These are phyloP conservation scores for Trinorchestia longiramus DNA, from an alignment of 1,140 invertebrate genomes.

Conservation along the genomic window DNA sequence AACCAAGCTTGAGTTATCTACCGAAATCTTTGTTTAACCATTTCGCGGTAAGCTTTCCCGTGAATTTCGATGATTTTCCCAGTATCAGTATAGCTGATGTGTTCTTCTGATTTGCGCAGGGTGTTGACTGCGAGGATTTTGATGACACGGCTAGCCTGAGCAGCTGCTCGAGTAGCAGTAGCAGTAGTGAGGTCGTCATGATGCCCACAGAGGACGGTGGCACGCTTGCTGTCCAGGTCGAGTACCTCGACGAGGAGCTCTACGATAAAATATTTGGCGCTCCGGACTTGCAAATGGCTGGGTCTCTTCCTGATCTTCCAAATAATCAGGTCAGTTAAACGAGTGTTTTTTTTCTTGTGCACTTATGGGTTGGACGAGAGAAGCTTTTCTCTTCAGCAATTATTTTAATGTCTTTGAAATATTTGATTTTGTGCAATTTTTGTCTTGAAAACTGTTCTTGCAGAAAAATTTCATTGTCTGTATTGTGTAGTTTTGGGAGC, in stretches of 20 bases:
- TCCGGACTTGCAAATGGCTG: conserved; percentile 63
- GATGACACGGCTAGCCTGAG: conserved; percentile 54
- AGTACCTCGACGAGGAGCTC: conserved; percentile 68
- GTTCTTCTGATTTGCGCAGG: not conserved
- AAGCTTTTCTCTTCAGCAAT: not conserved
- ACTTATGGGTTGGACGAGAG: not conserved
- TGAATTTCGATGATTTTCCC: not conserved
- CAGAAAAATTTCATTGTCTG: too few species aligned
- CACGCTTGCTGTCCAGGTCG: conserved; percentile 66
- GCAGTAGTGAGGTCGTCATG: conserved; percentile 59
- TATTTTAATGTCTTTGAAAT: not conserved
- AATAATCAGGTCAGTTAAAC: conserved; percentile 50
- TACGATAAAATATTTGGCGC: conserved; percentile 68
- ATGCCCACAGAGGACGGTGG: conserved; percentile 61
- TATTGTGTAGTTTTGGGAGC: not conserved
- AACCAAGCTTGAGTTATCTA: too few species aligned
- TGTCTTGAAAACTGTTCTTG: not conserved
- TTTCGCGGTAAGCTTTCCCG: too few species aligned
- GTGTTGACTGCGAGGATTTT: conserved; percentile 64
- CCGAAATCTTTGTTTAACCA: too few species aligned
- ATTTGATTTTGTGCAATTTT: not conserved
- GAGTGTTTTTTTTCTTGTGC: not conserved
- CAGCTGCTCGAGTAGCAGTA: conserved; percentile 38
- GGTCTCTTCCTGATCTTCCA: conserved; percentile 63
- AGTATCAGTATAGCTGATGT: too few species aligned